phyloP scores from a whole-genome alignment of 2,113 vertebrate species.

The Brachyhypopomus occidentalis region DNA sequence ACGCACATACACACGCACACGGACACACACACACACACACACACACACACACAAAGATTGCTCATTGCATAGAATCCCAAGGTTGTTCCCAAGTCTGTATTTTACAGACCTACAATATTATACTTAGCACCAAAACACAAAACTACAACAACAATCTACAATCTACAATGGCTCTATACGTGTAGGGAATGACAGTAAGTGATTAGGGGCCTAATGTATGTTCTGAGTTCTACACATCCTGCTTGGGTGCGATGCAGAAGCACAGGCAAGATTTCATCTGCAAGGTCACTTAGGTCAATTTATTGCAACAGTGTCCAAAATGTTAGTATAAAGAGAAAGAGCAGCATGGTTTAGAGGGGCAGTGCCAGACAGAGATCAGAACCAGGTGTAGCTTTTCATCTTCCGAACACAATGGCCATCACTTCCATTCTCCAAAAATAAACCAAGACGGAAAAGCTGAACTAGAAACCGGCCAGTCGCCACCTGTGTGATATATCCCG shows the following conservation, averaged over 20 bases:
- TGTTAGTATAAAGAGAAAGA: no score
- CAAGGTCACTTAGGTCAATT: no score
- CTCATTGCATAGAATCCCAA: not conserved
- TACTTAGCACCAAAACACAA: slow-evolving; percentile 1
- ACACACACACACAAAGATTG: not conserved
- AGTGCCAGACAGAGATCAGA: not conserved
- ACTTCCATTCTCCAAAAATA: slow-evolving; percentile 18
- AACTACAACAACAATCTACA: not conserved
- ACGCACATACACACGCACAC: not conserved
- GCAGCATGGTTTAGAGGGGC: not conserved
- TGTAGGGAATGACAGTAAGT: no score
- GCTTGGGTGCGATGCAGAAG: no score
- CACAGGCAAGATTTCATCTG: not conserved
- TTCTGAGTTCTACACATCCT: not conserved
- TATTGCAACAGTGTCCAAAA: no score
- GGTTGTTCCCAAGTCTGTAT: not conserved
- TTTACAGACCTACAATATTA: not conserved
- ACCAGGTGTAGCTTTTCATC: not conserved
- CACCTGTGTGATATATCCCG: not conserved
- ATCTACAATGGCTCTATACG: no score
- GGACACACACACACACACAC: not conserved
- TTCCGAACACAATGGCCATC: slow-evolving; percentile 17
- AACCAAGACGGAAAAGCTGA: not conserved
- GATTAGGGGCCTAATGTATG: not conserved
- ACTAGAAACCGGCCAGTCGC: not conserved